Conservation (phyloP, 1,140 invertebrate genomes). For the Galendromus occidentalis region DNA sequence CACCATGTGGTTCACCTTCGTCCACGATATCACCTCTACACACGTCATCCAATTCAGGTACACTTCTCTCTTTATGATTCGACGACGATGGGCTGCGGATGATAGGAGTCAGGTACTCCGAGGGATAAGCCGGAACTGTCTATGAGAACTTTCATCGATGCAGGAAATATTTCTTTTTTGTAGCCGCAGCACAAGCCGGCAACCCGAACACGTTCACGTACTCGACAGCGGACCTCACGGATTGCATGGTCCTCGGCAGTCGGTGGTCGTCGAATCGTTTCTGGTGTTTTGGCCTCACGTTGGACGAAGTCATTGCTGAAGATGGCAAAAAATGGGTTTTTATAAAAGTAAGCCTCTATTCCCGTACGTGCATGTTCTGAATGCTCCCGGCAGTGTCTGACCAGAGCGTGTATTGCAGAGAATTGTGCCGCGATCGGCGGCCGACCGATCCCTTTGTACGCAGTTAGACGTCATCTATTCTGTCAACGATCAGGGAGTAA, state of each 20-base stretch:
- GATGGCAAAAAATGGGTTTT: conserved; percentile 2
- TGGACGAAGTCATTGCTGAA: conserved; percentile 7
- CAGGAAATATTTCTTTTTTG: not conserved
- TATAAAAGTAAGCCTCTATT: not conserved
- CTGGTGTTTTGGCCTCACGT: not conserved
- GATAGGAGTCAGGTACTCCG: no score
- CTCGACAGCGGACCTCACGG: not conserved
- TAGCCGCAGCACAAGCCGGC: not conserved
- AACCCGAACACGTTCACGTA: conserved; percentile 9
- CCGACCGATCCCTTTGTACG: not conserved
- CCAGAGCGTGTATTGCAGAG: not conserved
- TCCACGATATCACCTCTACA: not conserved
- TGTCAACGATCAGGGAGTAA: conserved; percentile 6
- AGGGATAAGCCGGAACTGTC: no score
- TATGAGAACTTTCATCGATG: no score
- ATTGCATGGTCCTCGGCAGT: not conserved
- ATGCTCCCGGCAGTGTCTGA: not conserved
- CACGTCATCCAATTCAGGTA: not conserved
- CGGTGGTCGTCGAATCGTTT: not conserved
- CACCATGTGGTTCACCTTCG: conserved; percentile 7
- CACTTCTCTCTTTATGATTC: not conserved
- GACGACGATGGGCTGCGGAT: no score
- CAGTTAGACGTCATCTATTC: conserved; percentile 9
- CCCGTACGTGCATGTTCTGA: not conserved
- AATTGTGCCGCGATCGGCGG: conserved; percentile 5